Base-by-base conservation (phyloP, 2,888 invertebrate genomes). In the Drosophila anomalata region DNA sequence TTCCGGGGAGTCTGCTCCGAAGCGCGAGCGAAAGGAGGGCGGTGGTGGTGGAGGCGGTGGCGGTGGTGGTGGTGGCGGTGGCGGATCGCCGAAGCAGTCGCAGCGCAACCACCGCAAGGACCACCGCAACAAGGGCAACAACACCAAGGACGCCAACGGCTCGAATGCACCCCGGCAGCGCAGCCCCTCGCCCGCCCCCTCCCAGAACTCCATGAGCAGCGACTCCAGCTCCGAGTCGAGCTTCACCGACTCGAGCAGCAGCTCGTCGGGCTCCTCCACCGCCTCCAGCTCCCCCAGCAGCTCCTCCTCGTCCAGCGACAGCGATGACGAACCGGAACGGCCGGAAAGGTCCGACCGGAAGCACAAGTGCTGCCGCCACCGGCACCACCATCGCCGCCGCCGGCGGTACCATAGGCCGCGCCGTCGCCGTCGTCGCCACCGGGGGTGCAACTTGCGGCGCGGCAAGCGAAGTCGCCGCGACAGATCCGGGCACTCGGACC, bases 201-300 rank as follows among this genome's bases (percentile, higher is more conserved):
- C 22, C 5, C 5, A 5, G 12, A 5, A n/a, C 8, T 48, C 47
- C 0, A 2, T 5, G 8, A 42, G 31, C 41, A 62, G 41, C 24
- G 47, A 36, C 12, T 29, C 1, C 2, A 31, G 39, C 17, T 61
- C 22, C 17, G 31, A 4, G 3, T 42, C 62, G n/a, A 61, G 62
- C 24, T 33, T 12, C 11, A 46, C 31, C 6, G 46, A 55, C 2
- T 56, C 29, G 7, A 52, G 14, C 46, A 52, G 39, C 44, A 47
- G 12, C 52, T 48, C 48, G 36, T 22, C 41, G 4, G 44, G 7
- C 12, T 61, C 71, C 1, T 51, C 78, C 2, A 60, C 56, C 31
- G 9, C 8, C 17, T 42, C 52, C 11, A 68, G 68, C 39, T 51
- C 20, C 20, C 12, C 29, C 20, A 51, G 29, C 17, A 46, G 12